Evolutionary conservation across 2,797 vertebrate genomes (phyloP).

Genomic region (Nannoperca australis): DNA sequence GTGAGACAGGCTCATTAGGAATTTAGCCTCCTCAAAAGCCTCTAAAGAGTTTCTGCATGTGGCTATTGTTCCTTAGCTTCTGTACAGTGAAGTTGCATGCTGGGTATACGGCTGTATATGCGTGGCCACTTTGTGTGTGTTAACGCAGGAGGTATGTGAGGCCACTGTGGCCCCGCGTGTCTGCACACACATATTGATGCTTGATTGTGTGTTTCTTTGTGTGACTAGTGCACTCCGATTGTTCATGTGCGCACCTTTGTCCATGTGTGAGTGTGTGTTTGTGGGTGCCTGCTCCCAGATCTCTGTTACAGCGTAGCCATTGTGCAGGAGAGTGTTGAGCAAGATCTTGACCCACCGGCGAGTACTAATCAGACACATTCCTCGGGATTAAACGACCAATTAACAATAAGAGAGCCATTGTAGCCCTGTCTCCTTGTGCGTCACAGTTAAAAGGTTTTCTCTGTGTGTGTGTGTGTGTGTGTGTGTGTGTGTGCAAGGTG

Average conservation of each 20-base stretch:
- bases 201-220: conserved; percentile 33
- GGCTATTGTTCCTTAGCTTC: background rate
- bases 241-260: conserved; percentile 51
- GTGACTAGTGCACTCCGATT: conserved; percentile 12
- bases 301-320: conserved; percentile 79
- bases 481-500: conserved; percentile 33
- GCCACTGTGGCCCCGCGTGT: conserved; percentile 4
- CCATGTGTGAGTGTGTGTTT: conserved; percentile 19
- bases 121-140: conserved; percentile 29
- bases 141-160: conserved; percentile 12
- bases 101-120: conserved; percentile 14
- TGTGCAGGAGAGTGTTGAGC: conserved; percentile 83
- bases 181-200: conserved; percentile 28
- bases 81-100: conserved; percentile 15
- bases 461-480: conserved; percentile 48
- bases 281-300: conserved; percentile 56
- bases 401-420: conserved; percentile 88
- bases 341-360: conserved; percentile 80
- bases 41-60: background rate
- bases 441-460: conserved; percentile 78
- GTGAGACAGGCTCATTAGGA: background rate
- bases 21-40: background rate
- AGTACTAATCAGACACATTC: conserved; percentile 87
- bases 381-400: conserved; percentile 87
- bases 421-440: conserved; percentile 79